Conservation (phyloP, 2,797 vertebrate genomes). For the Platyrinchus mystaceus region DNA sequence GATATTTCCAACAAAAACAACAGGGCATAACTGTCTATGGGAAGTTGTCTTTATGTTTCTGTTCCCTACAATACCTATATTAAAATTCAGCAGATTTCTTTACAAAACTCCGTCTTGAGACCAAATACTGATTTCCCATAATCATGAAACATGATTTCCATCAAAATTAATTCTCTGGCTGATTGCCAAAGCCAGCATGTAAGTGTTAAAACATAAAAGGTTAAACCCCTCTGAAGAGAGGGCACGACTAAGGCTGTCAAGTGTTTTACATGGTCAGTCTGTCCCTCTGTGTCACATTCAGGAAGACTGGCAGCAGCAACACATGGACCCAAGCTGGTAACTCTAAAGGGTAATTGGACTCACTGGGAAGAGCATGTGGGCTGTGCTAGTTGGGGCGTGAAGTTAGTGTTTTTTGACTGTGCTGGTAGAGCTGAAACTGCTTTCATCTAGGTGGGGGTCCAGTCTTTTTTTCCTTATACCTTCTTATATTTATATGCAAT, state of each 20-base stretch:
- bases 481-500: constrained; percentile 48
- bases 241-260: background rate
- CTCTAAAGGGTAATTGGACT: background rate
- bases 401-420: background rate
- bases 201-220: constrained; percentile 8
- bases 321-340: background rate
- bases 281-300: background rate
- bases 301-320: background rate
- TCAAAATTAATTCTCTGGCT: background rate
- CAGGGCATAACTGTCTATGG: background rate
- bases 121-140: background rate
- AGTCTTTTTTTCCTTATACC: background rate
- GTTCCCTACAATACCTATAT: background rate
- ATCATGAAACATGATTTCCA: background rate
- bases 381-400: background rate
- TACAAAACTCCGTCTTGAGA: background rate
- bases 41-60: background rate
- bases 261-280: background rate
- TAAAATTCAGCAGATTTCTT: background rate
- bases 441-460: constrained; percentile 71
- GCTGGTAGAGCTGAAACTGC: constrained; percentile 6
- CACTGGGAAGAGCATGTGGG: background rate
- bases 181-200: background rate
- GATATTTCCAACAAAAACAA: background rate
- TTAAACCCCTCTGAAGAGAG: constrained; percentile 14